Conservation (phyloP, 2,797 vertebrate species). For the Kryptopterus vitreolus region DNA sequence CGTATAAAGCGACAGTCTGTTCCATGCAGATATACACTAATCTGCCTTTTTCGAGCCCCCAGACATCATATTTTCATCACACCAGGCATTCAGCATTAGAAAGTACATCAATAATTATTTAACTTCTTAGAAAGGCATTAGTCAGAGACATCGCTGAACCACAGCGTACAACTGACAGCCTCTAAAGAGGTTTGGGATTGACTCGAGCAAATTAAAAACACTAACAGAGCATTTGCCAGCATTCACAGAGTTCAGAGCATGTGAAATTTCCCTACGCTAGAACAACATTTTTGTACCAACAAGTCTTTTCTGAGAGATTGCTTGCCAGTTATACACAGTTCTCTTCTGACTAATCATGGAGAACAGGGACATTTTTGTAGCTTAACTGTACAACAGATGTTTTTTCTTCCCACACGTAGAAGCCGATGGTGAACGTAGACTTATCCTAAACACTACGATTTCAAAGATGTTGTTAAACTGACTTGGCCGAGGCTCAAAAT, state of each 20-base stretch:
- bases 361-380: background rate
- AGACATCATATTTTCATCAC: constrained; percentile 41
- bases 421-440: background rate
- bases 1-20: background rate
- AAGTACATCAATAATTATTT: constrained; percentile 39
- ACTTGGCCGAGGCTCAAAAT: background rate
- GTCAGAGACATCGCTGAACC: background rate
- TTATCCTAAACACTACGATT: background rate
- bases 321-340: background rate
- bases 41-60: constrained; percentile 30
- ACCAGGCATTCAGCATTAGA: constrained; percentile 11
- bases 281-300: background rate
- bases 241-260: background rate
- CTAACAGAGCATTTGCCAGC: background rate
- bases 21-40: constrained; percentile 33
- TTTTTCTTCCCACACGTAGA: background rate
- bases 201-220: background rate
- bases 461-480: background rate
- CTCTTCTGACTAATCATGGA: background rate
- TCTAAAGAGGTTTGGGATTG: background rate
- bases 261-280: background rate
- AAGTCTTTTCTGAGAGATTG: background rate
- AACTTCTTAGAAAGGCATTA: background rate
- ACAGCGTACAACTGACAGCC: background rate
- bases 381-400: background rate